Evolutionary conservation across 2,888 invertebrate genomes (phyloP).

Genomic region (Tenthredo distinguenda): DNA sequence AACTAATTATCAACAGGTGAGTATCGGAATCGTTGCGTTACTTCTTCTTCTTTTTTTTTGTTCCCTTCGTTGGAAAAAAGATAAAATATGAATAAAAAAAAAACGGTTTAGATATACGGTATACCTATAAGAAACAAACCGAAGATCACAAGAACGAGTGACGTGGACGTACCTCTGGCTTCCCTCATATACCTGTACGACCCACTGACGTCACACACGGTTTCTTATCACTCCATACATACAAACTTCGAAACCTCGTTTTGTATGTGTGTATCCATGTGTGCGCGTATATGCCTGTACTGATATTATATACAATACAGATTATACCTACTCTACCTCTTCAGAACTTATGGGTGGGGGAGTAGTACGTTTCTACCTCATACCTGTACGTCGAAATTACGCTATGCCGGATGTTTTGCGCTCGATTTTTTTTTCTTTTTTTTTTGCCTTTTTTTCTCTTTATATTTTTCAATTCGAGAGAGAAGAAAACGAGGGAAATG

Average conservation of each 20-base stretch:
- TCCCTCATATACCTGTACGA: constrained; percentile 76
- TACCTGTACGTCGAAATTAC: not conserved
- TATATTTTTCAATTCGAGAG: not conserved
- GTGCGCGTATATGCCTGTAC: not conserved
- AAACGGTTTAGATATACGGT: not conserved
- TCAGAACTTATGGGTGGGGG: not conserved
- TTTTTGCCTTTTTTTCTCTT: too few relatives aligned
- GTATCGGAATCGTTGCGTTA: not conserved
- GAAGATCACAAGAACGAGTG: constrained; percentile 73
- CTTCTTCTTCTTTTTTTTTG: not conserved
- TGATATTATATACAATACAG: not conserved
- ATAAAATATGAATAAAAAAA: not conserved
- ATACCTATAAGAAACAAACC: constrained; percentile 60
- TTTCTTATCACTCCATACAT: constrained; percentile 73
- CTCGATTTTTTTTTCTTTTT: not conserved
- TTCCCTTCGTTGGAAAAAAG: not conserved
- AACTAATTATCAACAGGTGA: not conserved
- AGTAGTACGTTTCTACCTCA: not conserved
- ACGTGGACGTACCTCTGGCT: constrained; percentile 73
- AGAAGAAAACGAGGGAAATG: too few relatives aligned
- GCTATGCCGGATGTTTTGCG: not conserved
- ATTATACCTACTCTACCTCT: not conserved
- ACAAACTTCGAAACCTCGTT: not conserved
- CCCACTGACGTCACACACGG: constrained; percentile 73
- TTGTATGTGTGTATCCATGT: not conserved